Percentiles rank a stretch among this genome's conserved stretches.
Evolutionary conservation across 2,113 vertebrate species (phyloP).

Genomic region (Dolichallabes microphthalmus): DNA sequence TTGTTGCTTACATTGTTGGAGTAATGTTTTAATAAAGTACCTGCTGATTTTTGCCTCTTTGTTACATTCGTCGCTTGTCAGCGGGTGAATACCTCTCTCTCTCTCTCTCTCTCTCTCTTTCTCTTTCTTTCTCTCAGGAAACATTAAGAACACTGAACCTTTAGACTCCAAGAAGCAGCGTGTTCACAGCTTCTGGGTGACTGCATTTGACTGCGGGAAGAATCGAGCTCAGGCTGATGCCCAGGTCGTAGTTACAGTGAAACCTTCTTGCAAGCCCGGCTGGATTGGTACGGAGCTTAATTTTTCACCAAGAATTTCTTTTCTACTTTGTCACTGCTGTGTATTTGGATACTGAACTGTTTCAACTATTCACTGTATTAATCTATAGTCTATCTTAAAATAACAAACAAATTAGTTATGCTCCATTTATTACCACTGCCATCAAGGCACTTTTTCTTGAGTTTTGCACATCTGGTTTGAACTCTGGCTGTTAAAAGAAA

Average conservation of each 20-base stretch:
- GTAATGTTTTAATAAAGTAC: background rate
- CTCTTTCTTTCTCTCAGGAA: constrained; percentile 74
- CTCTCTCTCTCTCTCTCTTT: constrained; percentile 35
- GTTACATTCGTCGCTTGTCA: constrained; percentile 6
- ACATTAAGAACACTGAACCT: constrained; percentile 97
- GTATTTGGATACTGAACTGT: background rate
- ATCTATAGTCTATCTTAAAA: background rate
- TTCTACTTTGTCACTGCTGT: background rate
- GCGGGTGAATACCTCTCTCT: background rate
- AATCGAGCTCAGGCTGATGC: constrained; percentile 92
- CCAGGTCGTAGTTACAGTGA: constrained; percentile 93
- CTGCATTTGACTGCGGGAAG: constrained; percentile 97
- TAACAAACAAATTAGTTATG: background rate
- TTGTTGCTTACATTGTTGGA: constrained; percentile 1
- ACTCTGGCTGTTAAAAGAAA: background rate
- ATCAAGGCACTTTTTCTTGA: background rate
- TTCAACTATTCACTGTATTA: background rate
- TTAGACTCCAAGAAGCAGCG: constrained; percentile 87
- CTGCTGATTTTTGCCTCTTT: constrained; percentile 7
- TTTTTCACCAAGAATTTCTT: background rate
- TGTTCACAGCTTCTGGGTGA: constrained; percentile 92
- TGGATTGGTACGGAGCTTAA: constrained; percentile 69
- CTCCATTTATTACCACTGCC: background rate
- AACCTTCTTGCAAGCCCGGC: constrained; percentile 95
- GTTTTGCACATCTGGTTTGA: background rate